Percentiles rank a stretch among this genome's conserved stretches.
Conservation (phyloP, 2,797 vertebrate species). For the Valencia hispanica region DNA sequence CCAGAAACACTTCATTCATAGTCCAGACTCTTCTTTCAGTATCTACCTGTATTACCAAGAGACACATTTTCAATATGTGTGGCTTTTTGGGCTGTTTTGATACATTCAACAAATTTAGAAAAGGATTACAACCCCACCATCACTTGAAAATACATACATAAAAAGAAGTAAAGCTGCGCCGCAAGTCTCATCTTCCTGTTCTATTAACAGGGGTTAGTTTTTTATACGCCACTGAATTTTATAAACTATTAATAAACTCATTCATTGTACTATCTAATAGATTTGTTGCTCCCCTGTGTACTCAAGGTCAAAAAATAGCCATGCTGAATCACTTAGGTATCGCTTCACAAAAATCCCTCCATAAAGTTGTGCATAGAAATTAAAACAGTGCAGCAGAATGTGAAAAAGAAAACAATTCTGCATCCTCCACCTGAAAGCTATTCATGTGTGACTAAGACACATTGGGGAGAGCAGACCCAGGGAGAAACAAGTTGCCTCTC, state of each 20-base stretch:
- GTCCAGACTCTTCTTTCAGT: background rate
- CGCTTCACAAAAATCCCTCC: background rate
- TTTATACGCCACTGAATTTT: background rate
- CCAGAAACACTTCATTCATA: too few species aligned
- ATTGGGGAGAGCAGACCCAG: conserved; percentile 36
- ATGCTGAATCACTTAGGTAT: conserved; percentile 21
- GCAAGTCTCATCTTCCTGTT: too few species aligned
- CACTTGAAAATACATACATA: background rate
- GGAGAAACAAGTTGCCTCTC: conserved; percentile 34
- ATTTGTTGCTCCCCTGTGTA: background rate
- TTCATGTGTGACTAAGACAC: conserved; percentile 36
- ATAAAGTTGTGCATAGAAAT: conserved; percentile 35
- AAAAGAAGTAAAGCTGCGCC: background rate
- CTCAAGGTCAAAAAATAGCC: conserved; percentile 39
- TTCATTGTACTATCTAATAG: background rate
- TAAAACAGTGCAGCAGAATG: conserved; percentile 31
- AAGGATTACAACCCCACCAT: background rate
- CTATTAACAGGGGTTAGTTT: background rate
- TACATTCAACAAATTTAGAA: background rate
- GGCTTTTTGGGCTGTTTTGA: background rate
- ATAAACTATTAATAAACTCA: background rate
- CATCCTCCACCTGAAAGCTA: conserved; percentile 24
- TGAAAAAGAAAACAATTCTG: conserved; percentile 5
- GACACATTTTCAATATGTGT: background rate
- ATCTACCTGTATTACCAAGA: background rate